Percentiles rank a stretch among this genome's conserved stretches.
Evolutionary conservation across 2,888 invertebrate genomes (phyloP).

Genomic region (Idaea straminata): DNA sequence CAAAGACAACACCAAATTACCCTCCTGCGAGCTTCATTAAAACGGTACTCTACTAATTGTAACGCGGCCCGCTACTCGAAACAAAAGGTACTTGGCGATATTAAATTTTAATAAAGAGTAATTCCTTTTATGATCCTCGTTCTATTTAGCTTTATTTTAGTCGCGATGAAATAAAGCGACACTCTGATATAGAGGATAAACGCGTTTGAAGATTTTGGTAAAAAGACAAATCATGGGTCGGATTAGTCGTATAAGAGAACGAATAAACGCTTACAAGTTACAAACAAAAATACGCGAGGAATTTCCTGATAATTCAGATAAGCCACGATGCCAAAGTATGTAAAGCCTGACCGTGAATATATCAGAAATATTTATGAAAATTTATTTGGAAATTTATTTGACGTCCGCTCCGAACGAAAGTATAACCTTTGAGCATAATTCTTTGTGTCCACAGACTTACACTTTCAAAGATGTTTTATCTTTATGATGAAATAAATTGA

Average conservation of each 20-base stretch:
- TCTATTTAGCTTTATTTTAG: conserved; percentile 51
- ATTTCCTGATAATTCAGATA: conserved; percentile 75
- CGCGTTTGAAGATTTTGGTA: conserved; percentile 53
- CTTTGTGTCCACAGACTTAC: conserved; percentile 20
- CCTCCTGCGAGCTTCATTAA: conserved; percentile 48
- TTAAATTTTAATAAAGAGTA: conserved; percentile 66
- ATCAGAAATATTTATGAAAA: conserved; percentile 74
- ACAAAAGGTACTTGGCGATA: conserved; percentile 51
- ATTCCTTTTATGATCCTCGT: conserved; percentile 40
- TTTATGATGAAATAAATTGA: conserved; percentile 19
- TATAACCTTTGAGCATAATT: conserved; percentile 25
- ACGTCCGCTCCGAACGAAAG: conserved; percentile 44
- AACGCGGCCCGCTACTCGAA: conserved; percentile 39
- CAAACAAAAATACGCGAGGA: conserved; percentile 56
- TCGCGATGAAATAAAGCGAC: conserved; percentile 30
- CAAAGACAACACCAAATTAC: conserved; percentile 27
- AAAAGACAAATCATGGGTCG: conserved; percentile 51
- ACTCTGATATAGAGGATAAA: conserved; percentile 25
- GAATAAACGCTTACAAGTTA: conserved; percentile 66
- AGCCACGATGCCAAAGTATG: conserved; percentile 73
- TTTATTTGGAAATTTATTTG: conserved; percentile 62
- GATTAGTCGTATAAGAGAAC: conserved; percentile 67
- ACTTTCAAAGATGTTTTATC: conserved; percentile 18
- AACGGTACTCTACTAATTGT: conserved; percentile 47
- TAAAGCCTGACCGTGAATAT: conserved; percentile 76